phyloP scores from a whole-genome alignment of 2,888 invertebrate genomes.

The Unio delphinus region DNA sequence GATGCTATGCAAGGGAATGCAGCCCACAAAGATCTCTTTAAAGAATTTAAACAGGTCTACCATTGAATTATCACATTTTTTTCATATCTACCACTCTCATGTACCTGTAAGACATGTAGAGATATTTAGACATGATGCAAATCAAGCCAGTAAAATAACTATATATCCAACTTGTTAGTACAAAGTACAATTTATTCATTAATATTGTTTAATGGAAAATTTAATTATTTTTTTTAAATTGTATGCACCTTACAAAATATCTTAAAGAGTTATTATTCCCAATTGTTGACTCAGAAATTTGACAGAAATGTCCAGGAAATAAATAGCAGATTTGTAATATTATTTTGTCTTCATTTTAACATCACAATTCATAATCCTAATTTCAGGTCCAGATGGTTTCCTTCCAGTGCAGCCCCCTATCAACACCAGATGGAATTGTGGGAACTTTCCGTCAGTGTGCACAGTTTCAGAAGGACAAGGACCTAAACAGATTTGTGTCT shows the following conservation, averaged over 20 bases:
- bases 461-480: constrained; percentile 61
- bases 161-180: too few relatives aligned
- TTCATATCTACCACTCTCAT: too few relatives aligned
- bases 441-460: constrained; percentile 64
- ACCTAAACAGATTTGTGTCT: constrained; percentile 58
- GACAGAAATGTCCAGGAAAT: too few relatives aligned
- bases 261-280: too few relatives aligned
- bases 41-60: constrained; percentile 58
- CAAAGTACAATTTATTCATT: too few relatives aligned
- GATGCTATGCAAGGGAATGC: constrained; percentile 67
- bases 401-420: constrained; percentile 67
- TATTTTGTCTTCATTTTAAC: too few relatives aligned
- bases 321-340: too few relatives aligned
- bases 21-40: constrained; percentile 55
- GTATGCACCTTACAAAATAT: too few relatives aligned
- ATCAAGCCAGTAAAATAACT: too few relatives aligned
- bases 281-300: too few relatives aligned
- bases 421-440: constrained; percentile 65
- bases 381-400: constrained; percentile 65
- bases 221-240: background rate
- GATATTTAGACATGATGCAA: too few relatives aligned
- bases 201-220: background rate
- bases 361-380: background rate
- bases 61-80: background rate
- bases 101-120: too few relatives aligned